Percentiles rank a stretch among this genome's conserved stretches.
These are phyloP conservation scores for Hippocampus kuda DNA, from an alignment of 2,797 vertebrate species.

Conservation along the genomic window DNA sequence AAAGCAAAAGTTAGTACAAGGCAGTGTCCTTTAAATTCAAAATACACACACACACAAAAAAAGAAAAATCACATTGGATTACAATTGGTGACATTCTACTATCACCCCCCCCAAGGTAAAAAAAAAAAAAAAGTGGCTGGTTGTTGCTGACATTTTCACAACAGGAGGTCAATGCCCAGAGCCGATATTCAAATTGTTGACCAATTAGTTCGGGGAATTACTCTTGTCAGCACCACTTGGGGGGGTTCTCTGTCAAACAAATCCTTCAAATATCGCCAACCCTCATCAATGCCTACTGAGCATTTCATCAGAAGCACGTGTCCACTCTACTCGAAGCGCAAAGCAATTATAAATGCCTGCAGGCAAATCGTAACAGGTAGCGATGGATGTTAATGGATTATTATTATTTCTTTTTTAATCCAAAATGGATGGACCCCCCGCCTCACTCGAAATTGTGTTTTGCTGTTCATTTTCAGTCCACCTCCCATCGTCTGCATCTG, in stretches of 20 bases:
- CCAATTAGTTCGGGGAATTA: constrained; percentile 44
- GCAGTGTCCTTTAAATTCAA: background rate
- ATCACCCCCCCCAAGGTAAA: background rate
- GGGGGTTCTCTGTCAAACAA: constrained; percentile 21
- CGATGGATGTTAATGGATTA: constrained; percentile 37
- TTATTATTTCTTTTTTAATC: constrained; percentile 22
- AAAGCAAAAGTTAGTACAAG: background rate
- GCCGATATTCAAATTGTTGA: constrained; percentile 51
- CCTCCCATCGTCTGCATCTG: constrained; percentile 29
- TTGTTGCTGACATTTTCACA: constrained; percentile 39
- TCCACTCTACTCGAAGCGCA: constrained; percentile 50
- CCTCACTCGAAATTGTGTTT: constrained; percentile 54
- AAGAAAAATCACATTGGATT: background rate
- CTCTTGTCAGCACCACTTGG: constrained; percentile 38
- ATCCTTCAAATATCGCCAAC: constrained; percentile 31
- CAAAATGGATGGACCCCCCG: constrained; percentile 49
- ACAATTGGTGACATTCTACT: background rate
- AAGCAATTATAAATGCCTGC: constrained; percentile 57
- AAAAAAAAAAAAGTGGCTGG: constrained; percentile 26
- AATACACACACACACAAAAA: background rate
- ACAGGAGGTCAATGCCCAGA: constrained; percentile 33
- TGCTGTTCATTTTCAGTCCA: constrained; percentile 43
- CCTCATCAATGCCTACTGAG: constrained; percentile 47
- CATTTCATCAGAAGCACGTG: constrained; percentile 45
- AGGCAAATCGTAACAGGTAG: constrained; percentile 44